A percentile compares a stretch with the other conserved stretches of the same genome.
These are phyloP conservation scores for Heliothis virescens DNA, from an alignment of 1,140 invertebrate species.

Conservation along the genomic window DNA sequence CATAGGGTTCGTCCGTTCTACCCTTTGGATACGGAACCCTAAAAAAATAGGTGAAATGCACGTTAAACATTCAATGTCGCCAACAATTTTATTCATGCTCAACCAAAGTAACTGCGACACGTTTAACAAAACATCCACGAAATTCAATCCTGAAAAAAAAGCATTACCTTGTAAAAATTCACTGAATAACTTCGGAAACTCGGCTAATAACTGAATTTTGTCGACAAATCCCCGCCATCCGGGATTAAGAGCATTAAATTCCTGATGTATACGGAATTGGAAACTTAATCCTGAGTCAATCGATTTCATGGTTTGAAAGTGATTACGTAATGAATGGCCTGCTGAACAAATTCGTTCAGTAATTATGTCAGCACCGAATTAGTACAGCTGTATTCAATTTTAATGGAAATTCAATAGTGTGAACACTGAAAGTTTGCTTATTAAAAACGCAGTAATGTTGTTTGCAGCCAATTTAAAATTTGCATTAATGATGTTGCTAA, in stretches of 20 bases:
- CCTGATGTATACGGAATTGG: constrained; percentile 26
- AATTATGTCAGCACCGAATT: constrained; percentile 24
- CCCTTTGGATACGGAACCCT: no score
- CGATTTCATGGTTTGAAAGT: constrained; percentile 47
- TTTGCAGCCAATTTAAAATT: constrained; percentile 4
- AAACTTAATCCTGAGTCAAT: constrained; percentile 43
- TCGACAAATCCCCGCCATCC: constrained; percentile 30
- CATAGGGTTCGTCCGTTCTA: no score
- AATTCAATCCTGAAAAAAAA: background rate
- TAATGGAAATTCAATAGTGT: constrained; percentile 7
- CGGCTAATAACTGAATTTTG: constrained; percentile 46
- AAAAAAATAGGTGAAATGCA: no score
- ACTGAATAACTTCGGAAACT: constrained; percentile 45
- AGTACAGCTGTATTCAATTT: background rate
- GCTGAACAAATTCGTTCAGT: constrained; percentile 18
- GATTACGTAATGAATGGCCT: constrained; percentile 44
- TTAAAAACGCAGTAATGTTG: background rate
- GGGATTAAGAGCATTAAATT: constrained; percentile 51
- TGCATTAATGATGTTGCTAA: background rate
- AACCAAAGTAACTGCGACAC: background rate
- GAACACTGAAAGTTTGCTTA: background rate
- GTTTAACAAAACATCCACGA: background rate
- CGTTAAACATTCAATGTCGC: no score
- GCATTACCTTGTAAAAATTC: background rate
- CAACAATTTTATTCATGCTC: no score